Evolutionary conservation across 30 jellyfish, hydroid and myxozoan species (phyloP), one percentile per base, ranked within the genome.

Genomic region (Pelagia noctiluca): DNA sequence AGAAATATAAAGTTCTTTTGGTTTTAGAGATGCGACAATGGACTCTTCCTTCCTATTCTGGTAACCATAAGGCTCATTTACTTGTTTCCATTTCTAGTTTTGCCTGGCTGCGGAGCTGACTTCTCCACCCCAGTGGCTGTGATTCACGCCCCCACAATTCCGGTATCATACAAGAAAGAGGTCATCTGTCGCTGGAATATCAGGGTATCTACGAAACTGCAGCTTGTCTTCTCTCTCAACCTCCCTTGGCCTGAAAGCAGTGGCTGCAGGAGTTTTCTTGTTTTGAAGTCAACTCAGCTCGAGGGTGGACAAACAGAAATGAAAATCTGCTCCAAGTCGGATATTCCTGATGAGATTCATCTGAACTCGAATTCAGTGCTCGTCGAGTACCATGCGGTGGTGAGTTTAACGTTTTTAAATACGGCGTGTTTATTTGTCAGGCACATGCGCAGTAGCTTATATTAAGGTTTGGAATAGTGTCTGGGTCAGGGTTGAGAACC

Each of bases 381-480:
- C 3, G 34, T 92, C 34, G 98, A 92, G 62, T 92, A 71, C 78
- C 92, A 75, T 68, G 95, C 96, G 25, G 50, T 70, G 90, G 98
- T 91, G 71, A 0, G 60, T 63, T 33, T 31, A 38, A 3, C 23
- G 29, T 24, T 5, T 42, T 42, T 42, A 5, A 5, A 42, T 42
- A 8, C 57, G 12, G 12, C 57, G 57, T 5, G 57, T 16, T 16
- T 8, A 42, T 16, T 42, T 42, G 8, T 5, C 57, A 42, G 8
- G 57, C 57, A 42, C 16, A 16, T 42, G 57, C 8, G 16, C 57
- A 42, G 57, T 8, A 8, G 16, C 16, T 42, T 8, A 5, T 8
- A 42, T 42, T 42, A n/a, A n/a, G n/a, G n/a, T n/a, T n/a, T n/a
- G n/a, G n/a, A n/a, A n/a, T n/a, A n/a, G n/a, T n/a, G n/a, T n/a